Base-by-base conservation (phyloP, 2,113 vertebrate genomes). In the Cebidichthys violaceus region DNA sequence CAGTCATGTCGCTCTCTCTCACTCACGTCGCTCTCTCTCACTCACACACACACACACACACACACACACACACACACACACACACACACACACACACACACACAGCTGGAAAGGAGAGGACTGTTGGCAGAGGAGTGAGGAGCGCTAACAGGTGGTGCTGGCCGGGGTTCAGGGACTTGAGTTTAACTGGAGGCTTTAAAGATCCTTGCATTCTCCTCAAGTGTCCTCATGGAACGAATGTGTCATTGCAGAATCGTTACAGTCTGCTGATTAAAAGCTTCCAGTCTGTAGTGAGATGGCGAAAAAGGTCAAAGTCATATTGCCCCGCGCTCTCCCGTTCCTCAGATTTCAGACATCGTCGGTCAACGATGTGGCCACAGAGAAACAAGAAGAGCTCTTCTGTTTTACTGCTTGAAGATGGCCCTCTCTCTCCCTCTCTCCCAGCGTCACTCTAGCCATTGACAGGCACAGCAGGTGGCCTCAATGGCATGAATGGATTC, bases 381-480 rank as follows among this genome's bases (percentile, higher is more conserved):
- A 77, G 24, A 72, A 83, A 88, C 70, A 84, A 84, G 84, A 72
- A 66, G 68, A 77, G 88, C 83, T 76, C 71, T 52, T 83, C 45
- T 75, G 27, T 77, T 80, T 84, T 79, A 65, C 79, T 60, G 83
- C 74, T 84, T 70, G 73, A 81, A 85, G 85, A 93, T 87, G 83
- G 77, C 81, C 79, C 64, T 55, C 64, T 82, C 83, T 81, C 77
- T 85, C 57, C 4, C n/a, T 43, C 80, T 87, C 60, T 71, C 82
- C 83, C 59, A 81, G 80, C 73, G 72, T 91, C 62, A 29, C 81
- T 89, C 89, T 18, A 77, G 90, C 81, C 92, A 92, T 94, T 94
- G 93, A 94, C 92, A 74, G 83, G 82, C 94, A 90, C 94, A 92
- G 93, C 95, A 95, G 95, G 94, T 95, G 95, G 93, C 89, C 91